Base-by-base conservation (phyloP, 1,140 invertebrate genomes). In the Psix sp. region DNA sequence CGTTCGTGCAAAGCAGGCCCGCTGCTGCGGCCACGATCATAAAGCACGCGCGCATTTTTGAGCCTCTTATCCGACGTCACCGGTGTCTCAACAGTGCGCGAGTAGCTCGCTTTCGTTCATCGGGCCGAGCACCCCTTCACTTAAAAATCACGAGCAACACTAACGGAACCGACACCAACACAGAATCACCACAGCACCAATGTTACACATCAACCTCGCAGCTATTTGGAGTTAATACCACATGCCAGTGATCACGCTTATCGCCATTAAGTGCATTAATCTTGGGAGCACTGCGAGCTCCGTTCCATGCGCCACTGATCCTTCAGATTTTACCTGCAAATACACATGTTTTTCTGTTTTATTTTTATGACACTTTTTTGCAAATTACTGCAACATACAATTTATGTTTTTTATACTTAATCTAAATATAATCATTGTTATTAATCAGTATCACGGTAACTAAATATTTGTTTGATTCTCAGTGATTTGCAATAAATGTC, bases 21-120 rank as follows among this genome's bases (percentile, higher is more conserved):
- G 60, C 66, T 31, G 52, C 66, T 43, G 52, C 62, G 24, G 43
- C 43, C 21, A 65, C 35, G 54, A 70, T 24, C 42, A 67, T 24
- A 33, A 59, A 48, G 56, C 56, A 68, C 52, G 39, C 62, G 45
- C 60, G 46, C 72, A 73, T 72, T 62, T 66, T 74, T 57, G 24
- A 59, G 33, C 51, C 52, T 57, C 18, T 46, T 39, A 36, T 46
- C 57, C 56, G 54, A 49, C 29, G 42, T 63, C 60, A 63, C 45
- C 51, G 51, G 57, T 43, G 29, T 56, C 49, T 46, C 45, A 70
- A 48, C 39, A 66, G 15, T 60, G 33, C 40, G 31, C 39, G 24
- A 39, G 29, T 26, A 29, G 29, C 17, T 20, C 60, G 52, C 26
- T 66, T 40, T 42, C 56, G 56, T 60, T 65, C 52, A 56, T 71